Base-by-base conservation (phyloP, 2,797 vertebrate genomes). In the Muscicapa comitata region DNA sequence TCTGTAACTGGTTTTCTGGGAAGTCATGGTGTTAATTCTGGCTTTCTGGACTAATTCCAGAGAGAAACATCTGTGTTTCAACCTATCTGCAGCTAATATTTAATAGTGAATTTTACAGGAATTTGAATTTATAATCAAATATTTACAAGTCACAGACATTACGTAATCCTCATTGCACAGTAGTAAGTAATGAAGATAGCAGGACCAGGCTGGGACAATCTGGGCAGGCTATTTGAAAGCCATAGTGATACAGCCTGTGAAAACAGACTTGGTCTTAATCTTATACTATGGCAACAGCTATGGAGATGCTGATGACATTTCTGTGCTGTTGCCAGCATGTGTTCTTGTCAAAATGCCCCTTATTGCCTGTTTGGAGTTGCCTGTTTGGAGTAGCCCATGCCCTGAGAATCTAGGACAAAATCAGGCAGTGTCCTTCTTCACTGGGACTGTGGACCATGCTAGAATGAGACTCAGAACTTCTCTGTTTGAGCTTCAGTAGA, bases 41-140 rank as follows among this genome's bases (percentile, higher is more conserved):
- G 2, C 5, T 77, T 86, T 86, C 82, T 96, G 88, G 86, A 88
- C 33, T 77, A 88, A 59, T 62, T 88, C 73, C 92, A 92, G 37
- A 1, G 37, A 90, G 65, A 94, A 96, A 91, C 73, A 86, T 78
- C 82, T 94, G 73, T 53, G 76, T 59, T 90, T 94, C 54, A 95
- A 78, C 17, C 71, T 91, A 89, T 66, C 79, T 81, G n/a, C 7
- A 3, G 38, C 54, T 83, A 88, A 74, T 72, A 81, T 68, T 93
- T 88, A 83, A 75, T 37, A 31, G 42, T 68, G 58, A 93, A 88
- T 95, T 93, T 96, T 90, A 88, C 62, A 84, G 54, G 51, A 83
- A 92, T 93, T 96, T 93, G 73, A 95, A 90, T 91, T 84, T 82
- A 84, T 91, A 91, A 94, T 93, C 79, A 84, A 93, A 78, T 90